phyloP scores from a whole-genome alignment of 2,888 invertebrate species.

The Lycaena phlaeas region DNA sequence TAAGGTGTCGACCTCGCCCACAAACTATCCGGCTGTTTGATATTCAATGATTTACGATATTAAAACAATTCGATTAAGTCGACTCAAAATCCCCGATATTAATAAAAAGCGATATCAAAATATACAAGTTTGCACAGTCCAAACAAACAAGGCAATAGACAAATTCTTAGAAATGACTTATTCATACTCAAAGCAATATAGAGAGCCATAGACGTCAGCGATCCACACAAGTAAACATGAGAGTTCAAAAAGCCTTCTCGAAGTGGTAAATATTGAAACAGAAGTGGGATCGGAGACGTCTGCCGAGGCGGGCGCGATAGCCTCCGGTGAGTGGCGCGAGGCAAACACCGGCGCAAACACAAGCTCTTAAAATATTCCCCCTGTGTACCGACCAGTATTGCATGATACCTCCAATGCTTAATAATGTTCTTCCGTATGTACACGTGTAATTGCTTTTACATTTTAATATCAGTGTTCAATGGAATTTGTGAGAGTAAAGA shows the following conservation, averaged over 20 bases:
- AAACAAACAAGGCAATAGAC: slow-evolving; percentile 42
- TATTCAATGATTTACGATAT: too few relatives aligned
- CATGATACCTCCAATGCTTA: slow-evolving; percentile 11
- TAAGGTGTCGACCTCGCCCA: too few relatives aligned
- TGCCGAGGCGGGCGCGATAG: slow-evolving; percentile 48
- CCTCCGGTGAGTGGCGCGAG: slow-evolving; percentile 73
- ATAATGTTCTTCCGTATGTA: background rate
- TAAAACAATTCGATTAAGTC: too few relatives aligned
- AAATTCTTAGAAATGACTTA: slow-evolving; percentile 59
- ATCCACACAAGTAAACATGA: slow-evolving; percentile 71
- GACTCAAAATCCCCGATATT: too few relatives aligned
- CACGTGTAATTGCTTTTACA: background rate
- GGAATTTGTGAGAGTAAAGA: too few relatives aligned
- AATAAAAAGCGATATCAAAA: too few relatives aligned
- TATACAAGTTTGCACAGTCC: slow-evolving; percentile 43
- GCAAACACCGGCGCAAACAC: slow-evolving; percentile 59
- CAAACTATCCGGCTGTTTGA: too few relatives aligned
- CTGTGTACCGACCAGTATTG: slow-evolving; percentile 37
- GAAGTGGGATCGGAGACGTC: slow-evolving; percentile 69
- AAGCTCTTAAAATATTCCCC: slow-evolving; percentile 61
- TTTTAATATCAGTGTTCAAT: background rate
- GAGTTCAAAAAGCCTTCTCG: slow-evolving; percentile 71
- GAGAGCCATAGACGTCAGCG: slow-evolving; percentile 61
- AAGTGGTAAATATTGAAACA: slow-evolving; percentile 72
- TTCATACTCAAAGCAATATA: slow-evolving; percentile 68